Percentiles rank a stretch among this genome's conserved stretches.
Evolutionary conservation across 2,888 invertebrate species (phyloP).

Genomic region (Hipparchia semele): DNA sequence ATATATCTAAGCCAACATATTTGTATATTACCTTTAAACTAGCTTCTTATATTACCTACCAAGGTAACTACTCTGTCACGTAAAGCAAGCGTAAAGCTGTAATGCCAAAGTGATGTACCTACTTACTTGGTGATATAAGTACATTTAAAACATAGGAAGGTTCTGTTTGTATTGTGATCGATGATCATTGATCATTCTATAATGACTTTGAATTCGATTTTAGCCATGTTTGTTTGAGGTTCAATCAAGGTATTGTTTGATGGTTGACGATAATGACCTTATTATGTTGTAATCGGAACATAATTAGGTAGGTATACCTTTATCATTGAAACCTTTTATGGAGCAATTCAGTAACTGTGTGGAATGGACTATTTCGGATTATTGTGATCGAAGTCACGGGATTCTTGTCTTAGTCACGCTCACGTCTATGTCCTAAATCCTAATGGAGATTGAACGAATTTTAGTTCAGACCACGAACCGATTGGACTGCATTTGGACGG

Average conservation of each 20-base stretch:
- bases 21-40: constrained; percentile 6
- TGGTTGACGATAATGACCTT: not conserved
- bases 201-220: not conserved
- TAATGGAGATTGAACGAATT: constrained; percentile 7
- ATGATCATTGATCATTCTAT: not conserved
- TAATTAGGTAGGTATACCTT: too few species aligned
- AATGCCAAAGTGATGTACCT: constrained; percentile 1
- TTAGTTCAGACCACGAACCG: not conserved
- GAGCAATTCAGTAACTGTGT: not conserved
- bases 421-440: constrained; percentile 10
- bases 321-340: not conserved
- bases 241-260: not conserved
- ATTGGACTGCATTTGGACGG: not conserved
- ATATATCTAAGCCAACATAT: not conserved
- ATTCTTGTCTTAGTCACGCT: constrained; percentile 12
- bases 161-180: not conserved
- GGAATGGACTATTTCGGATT: not conserved
- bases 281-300: too few species aligned
- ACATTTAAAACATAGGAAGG: not conserved
- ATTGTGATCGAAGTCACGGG: not conserved
- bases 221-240: not conserved
- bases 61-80: too few species aligned
- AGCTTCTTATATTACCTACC: constrained; percentile 5
- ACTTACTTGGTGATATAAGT: not conserved
- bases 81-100: not conserved